phyloP scores from a whole-genome alignment of 2,113 vertebrate genomes.

The Vulpes vulpes region DNA sequence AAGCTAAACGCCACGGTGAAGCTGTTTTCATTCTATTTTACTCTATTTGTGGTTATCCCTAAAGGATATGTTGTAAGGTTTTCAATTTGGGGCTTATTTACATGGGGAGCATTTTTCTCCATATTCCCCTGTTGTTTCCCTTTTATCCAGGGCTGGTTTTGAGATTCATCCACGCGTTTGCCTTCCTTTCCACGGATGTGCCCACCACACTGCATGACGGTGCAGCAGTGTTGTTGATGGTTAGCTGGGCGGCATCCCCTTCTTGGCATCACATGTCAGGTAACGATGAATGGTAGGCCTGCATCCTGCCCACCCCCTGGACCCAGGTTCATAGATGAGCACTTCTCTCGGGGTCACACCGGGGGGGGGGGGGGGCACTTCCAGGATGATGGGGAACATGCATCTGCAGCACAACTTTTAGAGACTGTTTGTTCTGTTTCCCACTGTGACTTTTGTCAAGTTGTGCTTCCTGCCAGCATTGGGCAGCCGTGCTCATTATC shows the following conservation, averaged over 20 bases:
- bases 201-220: background rate
- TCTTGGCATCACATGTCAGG: background rate
- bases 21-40: rapidly evolving
- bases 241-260: background rate
- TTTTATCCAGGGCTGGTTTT: background rate
- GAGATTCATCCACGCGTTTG: background rate
- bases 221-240: too few relatives aligned
- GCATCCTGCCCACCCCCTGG: too few relatives aligned
- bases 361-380: too few relatives aligned
- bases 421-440: too few relatives aligned
- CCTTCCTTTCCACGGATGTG: background rate
- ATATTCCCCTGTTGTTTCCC: too few relatives aligned
- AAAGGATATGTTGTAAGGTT: too few relatives aligned
- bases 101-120: too few relatives aligned
- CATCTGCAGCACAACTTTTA: rapidly evolving
- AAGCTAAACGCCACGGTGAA: rapidly evolving
- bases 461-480: rapidly evolving
- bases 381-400: rapidly evolving
- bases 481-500: rapidly evolving
- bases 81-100: too few relatives aligned
- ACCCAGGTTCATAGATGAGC: too few relatives aligned
- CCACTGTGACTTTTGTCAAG: background rate
- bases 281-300: rapidly evolving
- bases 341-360: rapidly evolving
- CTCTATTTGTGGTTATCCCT: rapidly evolving